Evolutionary conservation across 64 coral and sea anemone species (phyloP).

Genomic region (Trachythela sp.): DNA sequence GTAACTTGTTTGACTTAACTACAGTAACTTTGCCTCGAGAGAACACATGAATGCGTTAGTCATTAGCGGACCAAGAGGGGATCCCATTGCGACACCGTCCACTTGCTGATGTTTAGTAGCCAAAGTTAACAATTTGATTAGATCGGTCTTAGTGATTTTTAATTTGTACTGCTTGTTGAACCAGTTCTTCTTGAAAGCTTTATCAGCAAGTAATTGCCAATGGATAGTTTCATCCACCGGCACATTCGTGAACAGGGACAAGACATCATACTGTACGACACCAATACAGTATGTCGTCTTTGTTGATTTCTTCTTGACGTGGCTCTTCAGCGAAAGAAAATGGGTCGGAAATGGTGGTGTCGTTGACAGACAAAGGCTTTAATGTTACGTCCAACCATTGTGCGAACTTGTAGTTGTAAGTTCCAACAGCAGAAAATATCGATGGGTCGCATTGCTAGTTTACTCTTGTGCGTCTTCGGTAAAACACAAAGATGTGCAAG

Average conservation of each 20-base stretch:
- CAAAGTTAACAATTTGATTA: too few relatives aligned
- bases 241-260: neutral
- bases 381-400: neutral
- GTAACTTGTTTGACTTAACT: neutral
- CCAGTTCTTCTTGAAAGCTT: neutral
- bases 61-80: too few relatives aligned
- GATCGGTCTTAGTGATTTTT: neutral
- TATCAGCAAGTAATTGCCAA: neutral
- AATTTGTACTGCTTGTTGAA: neutral
- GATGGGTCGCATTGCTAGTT: neutral
- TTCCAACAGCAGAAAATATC: neutral
- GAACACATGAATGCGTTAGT: neutral
- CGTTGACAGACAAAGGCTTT: neutral
- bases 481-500: neutral
- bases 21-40: neutral
- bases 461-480: neutral
- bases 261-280: neutral
- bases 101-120: too few relatives aligned
- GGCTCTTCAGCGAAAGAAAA: neutral
- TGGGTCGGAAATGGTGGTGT: neutral
- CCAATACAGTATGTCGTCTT: neutral
- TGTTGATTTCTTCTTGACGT: neutral
- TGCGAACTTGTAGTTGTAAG: neutral
- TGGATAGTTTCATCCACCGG: neutral
- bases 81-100: too few relatives aligned